These are phyloP conservation scores for Acanthis flammea DNA, from an alignment of 2,797 vertebrate species.

Conservation along the genomic window DNA sequence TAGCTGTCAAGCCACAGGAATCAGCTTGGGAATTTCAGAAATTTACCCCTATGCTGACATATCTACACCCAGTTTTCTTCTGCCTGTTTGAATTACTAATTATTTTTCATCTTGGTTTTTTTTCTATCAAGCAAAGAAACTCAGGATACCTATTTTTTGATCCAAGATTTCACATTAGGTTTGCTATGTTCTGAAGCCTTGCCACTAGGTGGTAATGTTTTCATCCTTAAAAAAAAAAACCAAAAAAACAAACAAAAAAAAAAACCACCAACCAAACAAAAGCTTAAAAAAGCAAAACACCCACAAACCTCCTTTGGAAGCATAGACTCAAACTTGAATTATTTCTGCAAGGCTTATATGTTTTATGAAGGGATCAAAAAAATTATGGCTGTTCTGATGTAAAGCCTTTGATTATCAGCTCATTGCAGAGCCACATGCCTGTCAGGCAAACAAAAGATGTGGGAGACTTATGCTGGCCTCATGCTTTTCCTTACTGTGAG, in stretches of 20 bases:
- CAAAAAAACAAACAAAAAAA: background rate
- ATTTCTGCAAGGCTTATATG: background rate
- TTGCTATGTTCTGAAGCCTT: background rate
- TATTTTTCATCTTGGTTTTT: background rate
- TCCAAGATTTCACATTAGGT: background rate
- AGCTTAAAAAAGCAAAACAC: background rate
- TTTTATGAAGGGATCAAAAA: background rate
- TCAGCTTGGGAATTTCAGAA: background rate
- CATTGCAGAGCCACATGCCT: background rate
- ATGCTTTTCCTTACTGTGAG: background rate
- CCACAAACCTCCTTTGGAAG: background rate
- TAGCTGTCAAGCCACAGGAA: background rate
- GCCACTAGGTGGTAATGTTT: conserved; percentile 2
- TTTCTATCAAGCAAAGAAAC: background rate
- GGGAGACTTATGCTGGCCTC: background rate
- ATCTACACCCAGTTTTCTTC: background rate
- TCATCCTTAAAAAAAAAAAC: background rate
- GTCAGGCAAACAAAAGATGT: background rate
- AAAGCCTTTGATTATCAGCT: conserved; percentile 20
- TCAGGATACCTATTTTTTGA: background rate
- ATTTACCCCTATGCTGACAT: accelerated
- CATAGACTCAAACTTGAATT: background rate
- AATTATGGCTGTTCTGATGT: background rate
- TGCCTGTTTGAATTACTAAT: background rate
- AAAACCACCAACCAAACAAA: background rate